These are phyloP conservation scores for Takifugu ocellatus DNA, from an alignment of 2,797 vertebrate species.

Conservation along the genomic window DNA sequence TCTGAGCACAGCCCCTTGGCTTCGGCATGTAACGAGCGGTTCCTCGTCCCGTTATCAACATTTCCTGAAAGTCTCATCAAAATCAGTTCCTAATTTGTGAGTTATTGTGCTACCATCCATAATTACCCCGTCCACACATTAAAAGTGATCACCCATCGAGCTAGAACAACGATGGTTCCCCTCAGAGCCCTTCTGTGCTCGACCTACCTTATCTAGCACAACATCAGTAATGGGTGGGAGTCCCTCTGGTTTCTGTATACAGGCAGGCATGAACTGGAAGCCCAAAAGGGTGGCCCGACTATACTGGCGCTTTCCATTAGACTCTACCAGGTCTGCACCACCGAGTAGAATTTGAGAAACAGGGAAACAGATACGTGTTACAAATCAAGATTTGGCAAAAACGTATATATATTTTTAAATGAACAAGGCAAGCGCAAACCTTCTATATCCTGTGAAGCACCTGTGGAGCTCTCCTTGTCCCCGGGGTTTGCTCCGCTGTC, in stretches of 20 bases:
- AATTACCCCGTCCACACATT: no score
- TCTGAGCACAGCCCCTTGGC: no score
- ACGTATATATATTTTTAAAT: neutral
- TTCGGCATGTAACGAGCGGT: no score
- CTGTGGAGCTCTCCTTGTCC: slow-evolving; percentile 76
- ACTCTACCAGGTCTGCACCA: slow-evolving; percentile 79
- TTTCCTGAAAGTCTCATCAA: no score
- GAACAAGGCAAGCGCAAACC: slow-evolving; percentile 68
- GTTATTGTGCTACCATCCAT: no score
- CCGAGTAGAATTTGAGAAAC: neutral
- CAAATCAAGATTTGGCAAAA: neutral
- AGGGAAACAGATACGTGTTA: neutral
- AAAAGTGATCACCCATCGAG: no score
- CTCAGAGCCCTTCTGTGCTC: no score
- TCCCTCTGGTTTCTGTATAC: slow-evolving; percentile 94
- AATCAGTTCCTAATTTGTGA: no score
- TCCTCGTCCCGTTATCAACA: no score
- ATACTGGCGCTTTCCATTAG: slow-evolving; percentile 91
- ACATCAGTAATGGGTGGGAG: slow-evolving; percentile 95
- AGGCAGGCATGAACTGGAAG: slow-evolving; percentile 94
- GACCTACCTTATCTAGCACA: slow-evolving; percentile 91
- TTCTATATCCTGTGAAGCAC: slow-evolving; percentile 72
- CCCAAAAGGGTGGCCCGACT: slow-evolving; percentile 89
- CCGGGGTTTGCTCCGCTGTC: slow-evolving; percentile 69
- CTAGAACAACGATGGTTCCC: no score